Percentiles rank a stretch among this genome's conserved stretches.
Evolutionary conservation across 2,113 vertebrate genomes (phyloP).

Genomic region (Rostratula benghalensis): DNA sequence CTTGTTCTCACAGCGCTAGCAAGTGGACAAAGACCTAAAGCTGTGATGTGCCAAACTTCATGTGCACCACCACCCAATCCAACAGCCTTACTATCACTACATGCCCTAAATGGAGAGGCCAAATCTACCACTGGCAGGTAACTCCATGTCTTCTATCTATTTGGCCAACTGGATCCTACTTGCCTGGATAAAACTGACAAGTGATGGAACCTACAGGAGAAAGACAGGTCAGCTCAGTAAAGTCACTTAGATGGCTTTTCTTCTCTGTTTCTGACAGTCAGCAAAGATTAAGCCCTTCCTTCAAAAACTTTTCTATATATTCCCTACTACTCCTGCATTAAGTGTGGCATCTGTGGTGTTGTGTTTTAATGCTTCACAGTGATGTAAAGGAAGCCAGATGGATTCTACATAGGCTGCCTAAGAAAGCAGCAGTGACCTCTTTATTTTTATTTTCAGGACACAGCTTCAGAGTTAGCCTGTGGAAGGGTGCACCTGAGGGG

Average conservation of each 20-base stretch:
- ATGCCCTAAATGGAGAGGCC: neutral
- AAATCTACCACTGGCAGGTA: neutral
- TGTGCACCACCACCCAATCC: neutral
- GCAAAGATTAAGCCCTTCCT: neutral
- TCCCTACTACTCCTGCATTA: neutral
- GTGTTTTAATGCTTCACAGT: neutral
- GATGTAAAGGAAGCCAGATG: neutral
- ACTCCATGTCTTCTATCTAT: neutral
- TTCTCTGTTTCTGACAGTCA: neutral
- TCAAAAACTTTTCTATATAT: neutral
- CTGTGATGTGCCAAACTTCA: neutral
- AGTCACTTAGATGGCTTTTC: neutral
- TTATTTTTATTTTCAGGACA: neutral
- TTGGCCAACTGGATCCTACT: neutral
- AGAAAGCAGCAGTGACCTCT: neutral
- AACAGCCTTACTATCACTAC: neutral
- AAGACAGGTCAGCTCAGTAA: neutral
- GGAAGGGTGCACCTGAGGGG: neutral
- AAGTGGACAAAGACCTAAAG: neutral
- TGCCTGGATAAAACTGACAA: neutral
- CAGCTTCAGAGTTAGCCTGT: neutral
- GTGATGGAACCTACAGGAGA: neutral
- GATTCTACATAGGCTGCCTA: neutral
- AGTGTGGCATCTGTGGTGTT: too few relatives aligned
- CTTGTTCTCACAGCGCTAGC: neutral